Evolutionary conservation across 2,888 invertebrate genomes (phyloP), one percentile per base, ranked within the genome.

Genomic region (Euplexia lucipara): DNA sequence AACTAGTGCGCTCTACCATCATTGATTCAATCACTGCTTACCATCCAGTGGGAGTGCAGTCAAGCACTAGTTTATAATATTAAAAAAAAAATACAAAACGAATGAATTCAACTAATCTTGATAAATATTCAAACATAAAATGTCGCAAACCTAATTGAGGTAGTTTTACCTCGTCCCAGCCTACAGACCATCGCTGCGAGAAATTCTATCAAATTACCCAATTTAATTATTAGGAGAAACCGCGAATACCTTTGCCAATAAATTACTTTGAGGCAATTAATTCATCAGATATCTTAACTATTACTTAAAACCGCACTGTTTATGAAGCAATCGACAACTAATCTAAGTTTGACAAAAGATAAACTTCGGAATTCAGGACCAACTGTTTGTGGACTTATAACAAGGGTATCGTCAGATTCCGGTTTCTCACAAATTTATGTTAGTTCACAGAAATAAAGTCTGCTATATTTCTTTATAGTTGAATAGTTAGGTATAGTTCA

Each of bases 171-270:
- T 73, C 48, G 42, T 59, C 57, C 66, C 60, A 65, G 51, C 52
- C 65, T 65, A 67, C 67, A 71, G 67, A 66, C 64, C 58, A 70
- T 56, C 45, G 45, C 45, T 20, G 34, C 64, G 57, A 80, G 80
- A 73, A 82, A 81, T 82, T 79, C 70, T 69, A 76, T 67, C 66
- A 76, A 84, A 84, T 78, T 78, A 75, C 76, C 65, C 75, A 75
- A 82, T 83, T 83, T 83, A 83, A 84, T 84, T 83, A 83, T 83
- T 83, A 75, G 68, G 71, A 78, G 72, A 81, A 86, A 86, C 87
- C 88, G 70, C 86, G 80, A 85, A 85, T 86, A 82, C 81, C 82
- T 71, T 66, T 53, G 71, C 75, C 76, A 74, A 83, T 84, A 84
- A 87, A 78, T 86, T 78, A 59, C 48, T 82, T 76, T 65, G 75